phyloP scores from a whole-genome alignment of 2,888 invertebrate genomes.

The Lamproptera curius region DNA sequence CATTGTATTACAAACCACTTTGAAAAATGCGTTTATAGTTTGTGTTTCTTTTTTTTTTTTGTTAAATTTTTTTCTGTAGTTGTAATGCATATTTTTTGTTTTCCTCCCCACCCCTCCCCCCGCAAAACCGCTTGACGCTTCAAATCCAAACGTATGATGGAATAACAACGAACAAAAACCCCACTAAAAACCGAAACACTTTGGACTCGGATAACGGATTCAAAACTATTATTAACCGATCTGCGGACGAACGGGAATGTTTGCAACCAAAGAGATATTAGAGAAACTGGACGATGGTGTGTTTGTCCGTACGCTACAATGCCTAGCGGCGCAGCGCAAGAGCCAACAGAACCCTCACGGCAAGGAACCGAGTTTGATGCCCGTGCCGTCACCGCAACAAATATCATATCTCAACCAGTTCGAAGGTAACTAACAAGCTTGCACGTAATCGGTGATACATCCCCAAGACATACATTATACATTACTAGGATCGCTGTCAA shows the following conservation, averaged over 20 bases:
- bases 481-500: too few relatives aligned
- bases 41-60: slow-evolving; percentile 40
- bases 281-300: slow-evolving; percentile 75
- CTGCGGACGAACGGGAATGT: slow-evolving; percentile 29
- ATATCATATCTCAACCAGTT: slow-evolving; percentile 97
- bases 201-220: slow-evolving; percentile 31
- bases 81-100: slow-evolving; percentile 78
- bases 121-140: slow-evolving; percentile 77
- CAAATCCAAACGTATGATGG: slow-evolving; percentile 71
- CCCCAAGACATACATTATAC: slow-evolving; percentile 24
- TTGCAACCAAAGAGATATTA: slow-evolving; percentile 58
- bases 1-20: slow-evolving; percentile 26
- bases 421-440: slow-evolving; percentile 82
- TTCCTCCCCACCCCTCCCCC: slow-evolving; percentile 51
- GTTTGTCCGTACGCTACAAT: slow-evolving; percentile 76
- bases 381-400: slow-evolving; percentile 97
- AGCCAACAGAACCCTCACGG: slow-evolving; percentile 63
- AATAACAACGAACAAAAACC: slow-evolving; percentile 47
- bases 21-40: slow-evolving; percentile 39
- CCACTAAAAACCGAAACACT: slow-evolving; percentile 31
- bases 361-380: slow-evolving; percentile 95
- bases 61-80: slow-evolving; percentile 62
- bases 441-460: slow-evolving; percentile 35
- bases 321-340: slow-evolving; percentile 75
- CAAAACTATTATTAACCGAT: slow-evolving; percentile 18